Evolutionary conservation across 2,113 vertebrate genomes (phyloP).

Genomic region (Callorhinus ursinus): DNA sequence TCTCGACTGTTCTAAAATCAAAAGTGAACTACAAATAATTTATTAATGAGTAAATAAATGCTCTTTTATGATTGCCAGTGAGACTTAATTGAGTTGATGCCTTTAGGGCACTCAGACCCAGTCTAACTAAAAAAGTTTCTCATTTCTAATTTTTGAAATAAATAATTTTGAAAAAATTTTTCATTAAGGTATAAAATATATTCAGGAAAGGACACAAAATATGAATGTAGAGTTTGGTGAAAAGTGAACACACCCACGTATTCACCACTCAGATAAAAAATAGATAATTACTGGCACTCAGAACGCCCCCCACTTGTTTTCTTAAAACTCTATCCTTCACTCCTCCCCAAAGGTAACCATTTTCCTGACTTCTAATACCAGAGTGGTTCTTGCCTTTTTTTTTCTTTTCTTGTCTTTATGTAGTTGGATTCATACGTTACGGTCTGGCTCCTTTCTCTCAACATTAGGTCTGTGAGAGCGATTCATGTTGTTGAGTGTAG

Average conservation of each 20-base stretch:
- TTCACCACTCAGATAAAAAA: background rate
- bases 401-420: background rate
- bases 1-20: constrained; percentile 8
- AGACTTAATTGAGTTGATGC: background rate
- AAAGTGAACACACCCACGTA: background rate
- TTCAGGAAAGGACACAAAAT: constrained; percentile 26
- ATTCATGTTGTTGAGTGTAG: background rate
- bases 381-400: background rate
- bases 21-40: constrained; percentile 21
- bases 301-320: background rate
- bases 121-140: background rate
- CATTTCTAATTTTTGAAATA: constrained; percentile 43
- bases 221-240: background rate
- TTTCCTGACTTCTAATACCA: background rate
- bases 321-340: background rate
- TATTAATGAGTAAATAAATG: constrained; percentile 45
- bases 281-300: background rate
- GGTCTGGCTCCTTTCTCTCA: constrained; percentile 20
- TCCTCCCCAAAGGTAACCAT: background rate
- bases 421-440: background rate
- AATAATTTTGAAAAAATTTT: constrained; percentile 39
- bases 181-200: background rate
- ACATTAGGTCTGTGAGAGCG: background rate
- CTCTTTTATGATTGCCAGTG: background rate
- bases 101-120: background rate